phyloP scores from a whole-genome alignment of 2,113 vertebrate genomes.

The Paedocypris sp. region DNA sequence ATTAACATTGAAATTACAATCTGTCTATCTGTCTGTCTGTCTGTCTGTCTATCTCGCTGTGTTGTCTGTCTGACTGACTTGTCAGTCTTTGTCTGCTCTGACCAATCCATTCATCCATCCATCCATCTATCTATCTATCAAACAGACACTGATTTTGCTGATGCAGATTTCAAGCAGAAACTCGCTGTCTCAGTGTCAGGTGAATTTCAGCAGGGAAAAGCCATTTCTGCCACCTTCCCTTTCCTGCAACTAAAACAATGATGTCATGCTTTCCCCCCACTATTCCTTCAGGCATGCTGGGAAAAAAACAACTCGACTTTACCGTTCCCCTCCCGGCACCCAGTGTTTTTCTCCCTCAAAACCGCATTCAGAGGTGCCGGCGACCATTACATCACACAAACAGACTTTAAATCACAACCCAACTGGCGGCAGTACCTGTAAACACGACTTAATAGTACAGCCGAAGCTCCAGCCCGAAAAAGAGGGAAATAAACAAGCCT shows the following conservation, averaged over 20 bases:
- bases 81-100: too few relatives aligned
- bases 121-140: too few relatives aligned
- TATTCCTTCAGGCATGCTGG: constrained; percentile 4
- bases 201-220: constrained; percentile 1
- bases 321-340: not conserved
- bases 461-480: not conserved
- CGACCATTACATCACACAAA: constrained; percentile 40
- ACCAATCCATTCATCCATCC: too few relatives aligned
- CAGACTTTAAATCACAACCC: not conserved
- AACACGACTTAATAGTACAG: not conserved
- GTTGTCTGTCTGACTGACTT: too few relatives aligned
- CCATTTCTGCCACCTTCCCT: not conserved
- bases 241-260: constrained; percentile 35
- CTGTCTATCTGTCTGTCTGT: too few relatives aligned
- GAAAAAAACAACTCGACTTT: constrained; percentile 17
- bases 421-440: not conserved
- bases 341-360: not conserved
- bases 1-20: too few relatives aligned
- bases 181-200: too few relatives aligned
- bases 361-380: constrained; percentile 16
- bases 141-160: too few relatives aligned
- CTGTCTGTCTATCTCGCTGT: too few relatives aligned
- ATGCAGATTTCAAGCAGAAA: too few relatives aligned
- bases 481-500: not conserved
- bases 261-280: constrained; percentile 31